Evolutionary conservation across 2,113 vertebrate species (phyloP).

Genomic region (Dicaeum eximium): DNA sequence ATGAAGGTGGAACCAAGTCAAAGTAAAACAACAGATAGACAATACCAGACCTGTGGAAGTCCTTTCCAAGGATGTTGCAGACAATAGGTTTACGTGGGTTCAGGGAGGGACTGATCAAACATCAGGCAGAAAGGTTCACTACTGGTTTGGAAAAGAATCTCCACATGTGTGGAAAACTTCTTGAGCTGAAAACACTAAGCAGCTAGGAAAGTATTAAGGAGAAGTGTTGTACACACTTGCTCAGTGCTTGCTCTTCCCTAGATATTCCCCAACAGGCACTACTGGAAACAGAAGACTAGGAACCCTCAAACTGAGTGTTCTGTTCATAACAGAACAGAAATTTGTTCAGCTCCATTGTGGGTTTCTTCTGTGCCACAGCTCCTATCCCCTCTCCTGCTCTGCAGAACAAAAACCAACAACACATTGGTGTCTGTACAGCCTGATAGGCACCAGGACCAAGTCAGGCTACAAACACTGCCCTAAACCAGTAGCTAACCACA

Average conservation of each 20-base stretch:
- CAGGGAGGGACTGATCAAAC: background rate
- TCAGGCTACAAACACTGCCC: background rate
- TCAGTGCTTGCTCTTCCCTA: background rate
- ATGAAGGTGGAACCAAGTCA: background rate
- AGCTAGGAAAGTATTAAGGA: background rate
- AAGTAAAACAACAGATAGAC: background rate
- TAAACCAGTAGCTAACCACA: background rate
- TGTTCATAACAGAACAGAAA: background rate
- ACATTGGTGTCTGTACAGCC: background rate
- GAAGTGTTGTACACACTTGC: background rate
- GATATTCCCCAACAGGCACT: background rate
- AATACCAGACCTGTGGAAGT: background rate
- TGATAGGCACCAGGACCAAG: background rate
- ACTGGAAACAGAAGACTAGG: background rate
- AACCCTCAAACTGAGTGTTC: background rate
- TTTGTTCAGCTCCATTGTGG: rapidly evolving
- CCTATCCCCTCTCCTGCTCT: background rate
- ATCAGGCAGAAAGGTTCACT: background rate
- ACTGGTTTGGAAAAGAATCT: background rate
- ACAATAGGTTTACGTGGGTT: background rate
- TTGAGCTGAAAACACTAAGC: background rate
- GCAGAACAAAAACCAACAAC: background rate
- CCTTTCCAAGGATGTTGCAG: background rate
- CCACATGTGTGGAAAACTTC: background rate
- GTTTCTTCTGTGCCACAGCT: background rate